These are phyloP conservation scores for Diaphora mendica DNA, from an alignment of 2,888 invertebrate species.

Conservation along the genomic window DNA sequence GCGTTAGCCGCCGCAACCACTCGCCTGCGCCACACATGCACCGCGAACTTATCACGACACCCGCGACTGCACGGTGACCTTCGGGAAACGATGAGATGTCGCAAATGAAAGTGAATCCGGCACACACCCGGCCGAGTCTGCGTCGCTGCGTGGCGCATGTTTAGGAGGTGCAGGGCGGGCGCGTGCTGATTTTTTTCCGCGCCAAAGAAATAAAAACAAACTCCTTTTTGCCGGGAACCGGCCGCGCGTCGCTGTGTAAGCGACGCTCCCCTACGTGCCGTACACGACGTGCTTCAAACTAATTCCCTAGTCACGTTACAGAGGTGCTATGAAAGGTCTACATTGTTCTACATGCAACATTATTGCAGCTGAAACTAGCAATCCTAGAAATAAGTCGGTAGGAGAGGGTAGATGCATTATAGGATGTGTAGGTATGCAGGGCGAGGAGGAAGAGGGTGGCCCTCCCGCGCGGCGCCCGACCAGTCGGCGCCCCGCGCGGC, in stretches of 20 bases:
- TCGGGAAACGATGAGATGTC: constrained; percentile 84
- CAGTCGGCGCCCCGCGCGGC: constrained; percentile 82
- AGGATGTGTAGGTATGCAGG: constrained; percentile 70
- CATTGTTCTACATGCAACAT: constrained; percentile 24
- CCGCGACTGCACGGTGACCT: constrained; percentile 82
- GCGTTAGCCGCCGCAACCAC: constrained; percentile 78
- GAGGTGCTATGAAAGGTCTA: constrained; percentile 13
- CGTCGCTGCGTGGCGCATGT: constrained; percentile 87
- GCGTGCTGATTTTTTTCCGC: constrained; percentile 84
- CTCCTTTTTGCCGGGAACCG: constrained; percentile 82
- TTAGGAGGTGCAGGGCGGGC: constrained; percentile 86
- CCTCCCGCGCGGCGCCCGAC: constrained; percentile 68
- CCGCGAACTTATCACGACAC: constrained; percentile 57
- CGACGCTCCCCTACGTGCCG: constrained; percentile 38
- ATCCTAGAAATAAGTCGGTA: constrained; percentile 29
- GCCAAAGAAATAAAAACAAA: constrained; percentile 86
- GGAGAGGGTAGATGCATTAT: constrained; percentile 75
- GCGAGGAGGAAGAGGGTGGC: constrained; percentile 57
- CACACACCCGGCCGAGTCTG: constrained; percentile 83
- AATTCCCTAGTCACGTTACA: constrained; percentile 13
- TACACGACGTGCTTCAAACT: constrained; percentile 17
- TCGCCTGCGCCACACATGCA: constrained; percentile 72
- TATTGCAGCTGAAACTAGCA: constrained; percentile 33
- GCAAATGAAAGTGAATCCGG: constrained; percentile 87
- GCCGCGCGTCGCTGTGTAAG: constrained; percentile 57